Conservation (phyloP, 2,888 invertebrate species). For the Leucoma salicis region DNA sequence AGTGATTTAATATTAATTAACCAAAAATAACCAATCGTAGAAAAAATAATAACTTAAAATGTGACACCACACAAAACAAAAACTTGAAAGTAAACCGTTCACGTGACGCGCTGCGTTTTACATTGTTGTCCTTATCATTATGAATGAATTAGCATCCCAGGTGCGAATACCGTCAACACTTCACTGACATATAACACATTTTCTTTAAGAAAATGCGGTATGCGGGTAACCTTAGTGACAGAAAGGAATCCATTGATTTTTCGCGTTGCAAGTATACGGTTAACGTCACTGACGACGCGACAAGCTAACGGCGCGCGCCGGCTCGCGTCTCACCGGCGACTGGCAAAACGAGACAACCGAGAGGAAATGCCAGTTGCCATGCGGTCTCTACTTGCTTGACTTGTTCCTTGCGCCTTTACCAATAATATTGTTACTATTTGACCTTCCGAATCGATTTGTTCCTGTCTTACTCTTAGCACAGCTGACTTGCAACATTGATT, state of each 20-base stretch:
- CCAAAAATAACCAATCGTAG: no score
- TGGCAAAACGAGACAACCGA: constrained; percentile 52
- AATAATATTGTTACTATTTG: constrained; percentile 40
- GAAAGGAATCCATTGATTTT: constrained; percentile 76
- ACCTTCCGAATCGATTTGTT: constrained; percentile 68
- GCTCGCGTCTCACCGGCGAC: constrained; percentile 72
- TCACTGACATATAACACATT: constrained; percentile 76
- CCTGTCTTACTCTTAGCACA: constrained; percentile 47
- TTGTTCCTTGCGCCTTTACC: constrained; percentile 31
- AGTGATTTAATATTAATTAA: no score
- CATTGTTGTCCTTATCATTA: constrained; percentile 46
- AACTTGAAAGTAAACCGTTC: constrained; percentile 70
- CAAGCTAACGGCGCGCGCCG: constrained; percentile 73
- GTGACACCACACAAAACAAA: constrained; percentile 69
- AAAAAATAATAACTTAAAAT: constrained; percentile 53
- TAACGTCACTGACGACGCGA: constrained; percentile 71
- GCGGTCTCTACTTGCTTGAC: constrained; percentile 57
- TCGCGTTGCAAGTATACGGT: constrained; percentile 60
- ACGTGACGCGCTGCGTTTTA: constrained; percentile 57
- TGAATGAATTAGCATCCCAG: constrained; percentile 39
- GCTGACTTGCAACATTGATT: constrained; percentile 45
- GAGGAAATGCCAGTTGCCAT: constrained; percentile 73
- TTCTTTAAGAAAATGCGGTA: constrained; percentile 78
- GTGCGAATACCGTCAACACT: constrained; percentile 52
- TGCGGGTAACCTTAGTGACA: constrained; percentile 73